These are phyloP conservation scores for Nycticebus coucang DNA, from an alignment of 2,113 vertebrate species.

Conservation along the genomic window DNA sequence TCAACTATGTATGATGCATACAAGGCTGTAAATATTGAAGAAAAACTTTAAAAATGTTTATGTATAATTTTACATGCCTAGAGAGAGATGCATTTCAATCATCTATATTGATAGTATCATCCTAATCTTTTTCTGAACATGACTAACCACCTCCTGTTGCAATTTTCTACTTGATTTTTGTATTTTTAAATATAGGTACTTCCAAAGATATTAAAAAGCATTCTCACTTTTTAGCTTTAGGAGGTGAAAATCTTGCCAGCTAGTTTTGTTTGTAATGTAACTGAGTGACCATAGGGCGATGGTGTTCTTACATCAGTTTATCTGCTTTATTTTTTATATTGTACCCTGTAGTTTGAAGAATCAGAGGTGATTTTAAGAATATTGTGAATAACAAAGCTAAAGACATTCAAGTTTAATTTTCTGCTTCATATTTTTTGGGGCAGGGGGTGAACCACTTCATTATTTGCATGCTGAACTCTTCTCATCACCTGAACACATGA, in stretches of 20 bases:
- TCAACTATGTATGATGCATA: neutral
- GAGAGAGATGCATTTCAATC: neutral
- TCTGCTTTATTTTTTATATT: neutral
- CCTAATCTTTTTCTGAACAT: neutral
- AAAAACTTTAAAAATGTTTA: slow-evolving; percentile 13
- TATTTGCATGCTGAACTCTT: slow-evolving; percentile 74
- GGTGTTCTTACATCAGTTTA: neutral
- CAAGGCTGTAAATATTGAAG: neutral
- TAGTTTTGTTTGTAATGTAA: neutral
- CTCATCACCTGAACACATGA: neutral
- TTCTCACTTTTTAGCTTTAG: neutral
- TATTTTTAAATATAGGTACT: neutral
- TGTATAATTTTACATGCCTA: neutral
- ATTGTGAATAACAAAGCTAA: slow-evolving; percentile 1
- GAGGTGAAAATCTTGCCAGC: neutral
- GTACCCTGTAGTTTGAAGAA: neutral
- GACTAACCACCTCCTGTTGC: neutral
- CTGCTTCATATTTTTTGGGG: slow-evolving; percentile 63
- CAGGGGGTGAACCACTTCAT: slow-evolving; percentile 67
- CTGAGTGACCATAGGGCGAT: neutral
- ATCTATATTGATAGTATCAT: neutral
- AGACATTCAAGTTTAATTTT: slow-evolving; percentile 22
- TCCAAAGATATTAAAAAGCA: neutral
- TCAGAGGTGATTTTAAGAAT: neutral
- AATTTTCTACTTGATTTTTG: neutral